Evolutionary conservation across 2,888 invertebrate genomes (phyloP).

Genomic region (Anoncus sp.): DNA sequence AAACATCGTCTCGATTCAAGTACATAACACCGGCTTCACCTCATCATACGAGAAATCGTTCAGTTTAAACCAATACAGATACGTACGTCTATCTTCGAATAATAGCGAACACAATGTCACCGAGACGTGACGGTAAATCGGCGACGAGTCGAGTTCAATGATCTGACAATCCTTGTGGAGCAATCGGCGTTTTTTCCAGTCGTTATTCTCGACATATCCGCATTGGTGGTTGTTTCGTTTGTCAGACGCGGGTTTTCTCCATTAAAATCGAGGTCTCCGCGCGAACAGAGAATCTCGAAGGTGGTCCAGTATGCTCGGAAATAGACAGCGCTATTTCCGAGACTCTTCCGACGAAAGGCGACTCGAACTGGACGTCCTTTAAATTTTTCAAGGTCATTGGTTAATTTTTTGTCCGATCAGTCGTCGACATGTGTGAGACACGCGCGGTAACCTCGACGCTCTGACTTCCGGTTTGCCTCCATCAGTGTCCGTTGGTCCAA

Average conservation of each 20-base stretch:
- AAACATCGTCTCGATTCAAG: not conserved
- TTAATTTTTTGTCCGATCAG: constrained; percentile 31
- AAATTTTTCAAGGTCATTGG: constrained; percentile 44
- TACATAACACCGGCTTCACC: not conserved
- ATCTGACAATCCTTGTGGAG: constrained; percentile 16
- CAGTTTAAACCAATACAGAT: not conserved
- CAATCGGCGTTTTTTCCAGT: constrained; percentile 2
- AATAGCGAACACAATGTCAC: constrained; percentile 27
- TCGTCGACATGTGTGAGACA: not conserved
- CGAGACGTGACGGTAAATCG: constrained; percentile 32
- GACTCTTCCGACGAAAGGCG: constrained; percentile 49
- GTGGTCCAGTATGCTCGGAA: constrained; percentile 13
- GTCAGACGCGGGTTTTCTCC: not conserved
- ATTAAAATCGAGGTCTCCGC: constrained; percentile 14
- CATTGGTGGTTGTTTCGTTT: not conserved
- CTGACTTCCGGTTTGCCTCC: constrained; percentile 50
- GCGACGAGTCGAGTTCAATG: constrained; percentile 31
- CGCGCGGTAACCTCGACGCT: constrained; percentile 27
- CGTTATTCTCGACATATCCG: not conserved
- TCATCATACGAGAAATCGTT: not conserved
- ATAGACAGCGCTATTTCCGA: constrained; percentile 14
- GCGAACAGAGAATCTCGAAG: constrained; percentile 14
- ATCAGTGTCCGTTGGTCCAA: constrained; percentile 37
- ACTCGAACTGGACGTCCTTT: constrained; percentile 37
- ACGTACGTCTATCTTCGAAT: constrained; percentile 18